phyloP scores from a whole-genome alignment of 35 echinoderm and acorn worm genomes.

The Apostichopus californicus region DNA sequence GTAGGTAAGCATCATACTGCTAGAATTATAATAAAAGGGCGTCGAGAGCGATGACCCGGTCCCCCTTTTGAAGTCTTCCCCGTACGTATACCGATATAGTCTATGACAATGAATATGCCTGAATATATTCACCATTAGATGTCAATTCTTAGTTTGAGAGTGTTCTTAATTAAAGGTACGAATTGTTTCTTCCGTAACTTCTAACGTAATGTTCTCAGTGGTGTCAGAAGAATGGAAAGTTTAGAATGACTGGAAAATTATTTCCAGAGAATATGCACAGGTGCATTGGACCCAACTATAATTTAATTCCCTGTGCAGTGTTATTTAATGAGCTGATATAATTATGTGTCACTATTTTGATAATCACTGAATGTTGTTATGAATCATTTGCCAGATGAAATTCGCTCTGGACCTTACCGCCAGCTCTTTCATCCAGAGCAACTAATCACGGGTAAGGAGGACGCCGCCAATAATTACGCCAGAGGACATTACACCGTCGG shows the following conservation, averaged over 20 bases:
- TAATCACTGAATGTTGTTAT: too few relatives aligned
- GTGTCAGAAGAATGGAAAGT: too few relatives aligned
- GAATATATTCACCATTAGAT: background rate
- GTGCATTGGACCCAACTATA: too few relatives aligned
- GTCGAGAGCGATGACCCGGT: background rate
- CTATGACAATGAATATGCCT: background rate
- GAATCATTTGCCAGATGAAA: conserved; percentile 57
- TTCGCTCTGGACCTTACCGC: conserved; percentile 57
- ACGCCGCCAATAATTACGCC: conserved; percentile 70
- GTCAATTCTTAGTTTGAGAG: background rate
- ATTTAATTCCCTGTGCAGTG: too few relatives aligned
- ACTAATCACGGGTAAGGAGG: conserved; percentile 60
- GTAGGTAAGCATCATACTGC: background rate
- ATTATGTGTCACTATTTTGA: too few relatives aligned
- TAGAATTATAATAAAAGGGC: background rate
- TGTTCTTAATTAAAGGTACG: too few relatives aligned
- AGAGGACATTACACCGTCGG: conserved; percentile 79
- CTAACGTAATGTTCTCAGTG: too few relatives aligned
- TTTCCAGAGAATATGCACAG: too few relatives aligned
- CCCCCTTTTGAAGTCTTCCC: background rate
- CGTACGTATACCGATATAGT: background rate
- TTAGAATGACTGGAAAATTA: too few relatives aligned
- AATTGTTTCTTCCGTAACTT: too few relatives aligned
- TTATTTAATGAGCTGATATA: too few relatives aligned
- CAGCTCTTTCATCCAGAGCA: conserved; percentile 64